Evolutionary conservation across 2,888 invertebrate species (phyloP), one percentile per base, ranked within the genome.

Genomic region (Fabriciana adippe): DNA sequence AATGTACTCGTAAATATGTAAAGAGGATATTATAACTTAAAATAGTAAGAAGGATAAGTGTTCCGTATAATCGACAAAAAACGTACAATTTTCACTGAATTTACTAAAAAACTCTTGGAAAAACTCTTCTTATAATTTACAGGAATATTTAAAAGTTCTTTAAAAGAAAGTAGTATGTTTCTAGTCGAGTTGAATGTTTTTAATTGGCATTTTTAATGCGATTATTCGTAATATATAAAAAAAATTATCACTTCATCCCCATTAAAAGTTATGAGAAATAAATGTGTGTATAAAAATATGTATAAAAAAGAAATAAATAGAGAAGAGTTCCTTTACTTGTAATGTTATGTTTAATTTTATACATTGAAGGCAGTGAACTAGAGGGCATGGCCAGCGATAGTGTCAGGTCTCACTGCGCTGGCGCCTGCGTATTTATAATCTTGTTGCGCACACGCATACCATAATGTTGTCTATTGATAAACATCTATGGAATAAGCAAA

Each of bases 381-480:
- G 14, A 68, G 65, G 67, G 63, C 64, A 66, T 64, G 70, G 79
- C 78, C 77, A 79, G 72, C 66, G 82, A 82, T 81, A 83, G 79
- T 75, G 76, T 67, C 67, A 68, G 69, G 21, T 68, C 70, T 64
- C 68, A 54, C 65, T 74, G 77, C 74, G 76, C 78, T 71, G 81
- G 79, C 81, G 80, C 79, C 80, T 68, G 73, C 48, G 78, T 81
- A 83, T 85, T 82, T 83, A 81, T 82, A 79, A 79, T 77, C 73
- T 72, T 76, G 75, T 72, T 71, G 66, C 75, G 79, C 80, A 79
- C 80, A 80, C 79, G 80, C 78, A 74, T 74, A 71, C 75, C 77
- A 77, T 78, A 80, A 82, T 81, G 79, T 78, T 82, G 31, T 74
- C 78, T 75, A 69, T 70, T 75, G 85, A 85, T 85, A 83, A 82